A percentile compares a stretch with the other conserved stretches of the same genome.
These are phyloP conservation scores for Leptinotarsa texana DNA, from an alignment of 1,140 invertebrate species.

Conservation along the genomic window DNA sequence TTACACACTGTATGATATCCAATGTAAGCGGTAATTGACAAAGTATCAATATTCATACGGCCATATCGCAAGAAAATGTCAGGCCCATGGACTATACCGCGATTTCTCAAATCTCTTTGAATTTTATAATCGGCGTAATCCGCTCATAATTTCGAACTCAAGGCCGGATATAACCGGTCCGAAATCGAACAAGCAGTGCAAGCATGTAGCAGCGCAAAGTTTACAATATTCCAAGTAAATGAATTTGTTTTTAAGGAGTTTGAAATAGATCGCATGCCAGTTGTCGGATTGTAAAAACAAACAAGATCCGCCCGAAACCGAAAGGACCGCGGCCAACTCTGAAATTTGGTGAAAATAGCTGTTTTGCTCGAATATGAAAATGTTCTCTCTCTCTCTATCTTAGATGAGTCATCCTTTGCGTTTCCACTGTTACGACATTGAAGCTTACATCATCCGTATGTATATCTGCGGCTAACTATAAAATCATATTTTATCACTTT, in stretches of 20 bases:
- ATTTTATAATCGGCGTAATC: slow-evolving; percentile 1
- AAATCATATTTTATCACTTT: slow-evolving; percentile 4
- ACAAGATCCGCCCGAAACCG: background rate
- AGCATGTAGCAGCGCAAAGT: background rate
- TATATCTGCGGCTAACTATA: background rate
- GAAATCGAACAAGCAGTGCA: slow-evolving; percentile 3
- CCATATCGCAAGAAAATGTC: too few species aligned
- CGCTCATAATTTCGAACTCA: background rate
- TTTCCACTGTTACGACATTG: slow-evolving; percentile 3
- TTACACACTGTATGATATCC: too few species aligned
- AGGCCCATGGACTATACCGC: background rate
- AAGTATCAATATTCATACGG: too few species aligned
- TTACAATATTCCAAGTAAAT: slow-evolving; percentile 16
- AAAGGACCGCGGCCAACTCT: slow-evolving; percentile 4
- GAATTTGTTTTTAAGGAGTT: slow-evolving; percentile 19
- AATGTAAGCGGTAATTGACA: too few species aligned
- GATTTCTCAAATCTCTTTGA: background rate
- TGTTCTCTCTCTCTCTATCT: background rate
- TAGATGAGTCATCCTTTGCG: background rate
- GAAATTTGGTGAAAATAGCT: background rate
- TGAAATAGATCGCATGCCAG: slow-evolving; percentile 12
- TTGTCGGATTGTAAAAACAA: slow-evolving; percentile 13
- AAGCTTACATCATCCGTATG: background rate
- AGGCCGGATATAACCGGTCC: background rate
- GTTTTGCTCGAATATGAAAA: slow-evolving; percentile 2